Evolutionary conservation across 2,113 vertebrate genomes (phyloP), one percentile per base, ranked within the genome.

Genomic region (Coryphaenoides rupestris): DNA sequence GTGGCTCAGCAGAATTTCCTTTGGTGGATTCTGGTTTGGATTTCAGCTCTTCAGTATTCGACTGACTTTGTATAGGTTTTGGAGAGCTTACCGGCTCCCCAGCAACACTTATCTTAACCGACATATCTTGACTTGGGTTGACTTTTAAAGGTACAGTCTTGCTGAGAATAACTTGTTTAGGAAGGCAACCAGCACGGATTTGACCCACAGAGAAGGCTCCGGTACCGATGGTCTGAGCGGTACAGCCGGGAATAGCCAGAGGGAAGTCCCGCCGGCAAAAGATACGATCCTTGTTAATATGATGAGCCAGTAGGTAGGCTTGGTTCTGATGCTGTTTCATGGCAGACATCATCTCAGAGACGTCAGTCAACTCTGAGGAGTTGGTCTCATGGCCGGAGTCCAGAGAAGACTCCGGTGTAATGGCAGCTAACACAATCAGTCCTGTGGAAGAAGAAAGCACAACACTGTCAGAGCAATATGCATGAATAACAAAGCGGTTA

Each of bases 351-450:
- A 99, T 95, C 77, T 99, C 97, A 0, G 95, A 96, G 84, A 98
- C 93, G 72, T 98, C 95, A 0, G 95, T 95, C 72, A 98, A 84
- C 89, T 99, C 96, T 2, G 97, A 98, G 49, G 96, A 98, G 87
- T 96, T 98, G 53, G 96, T 98, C 89, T 99, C 97, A 9, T 98
- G 97, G 74, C 97, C 96, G 14, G 96, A 98, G 88, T 99, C 97
- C 87, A 98, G 69, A 21, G 96, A 98, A 24, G 97, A 98, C 86
- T 99, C 96, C 5, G 97, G 97, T 73, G 96, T 98, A 84, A 99
- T 98, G 71, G 97, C 94, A 84, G 97, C 96, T 86, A 99, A 91
- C 75, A 99, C 95, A 90, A 99, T 98, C 68, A 99, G 91, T 78
- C 97, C 97, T 99, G 80, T 76, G 73, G 85, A 88, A 63, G 84